Conservation (phyloP, 1,140 invertebrate species). For the Latrodectus geometricus region DNA sequence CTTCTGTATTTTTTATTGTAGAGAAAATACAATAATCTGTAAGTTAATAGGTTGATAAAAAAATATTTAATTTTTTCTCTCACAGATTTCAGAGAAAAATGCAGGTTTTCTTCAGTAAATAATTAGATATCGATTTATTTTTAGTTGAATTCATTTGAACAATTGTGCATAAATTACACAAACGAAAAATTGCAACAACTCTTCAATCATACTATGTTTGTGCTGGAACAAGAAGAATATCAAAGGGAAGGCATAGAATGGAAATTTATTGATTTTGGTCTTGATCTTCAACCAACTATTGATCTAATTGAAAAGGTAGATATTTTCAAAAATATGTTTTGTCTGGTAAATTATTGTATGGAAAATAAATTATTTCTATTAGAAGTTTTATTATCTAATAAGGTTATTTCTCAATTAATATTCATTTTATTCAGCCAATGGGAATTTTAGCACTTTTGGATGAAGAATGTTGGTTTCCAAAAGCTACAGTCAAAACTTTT, state of each 20-base stretch:
- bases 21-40: background rate
- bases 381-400: background rate
- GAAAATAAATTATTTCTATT: background rate
- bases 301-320: slow-evolving; percentile 95
- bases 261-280: slow-evolving; percentile 99
- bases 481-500: slow-evolving; percentile 98
- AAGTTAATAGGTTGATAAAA: background rate
- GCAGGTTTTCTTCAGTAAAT: too few species aligned
- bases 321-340: background rate
- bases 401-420: background rate
- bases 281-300: slow-evolving; percentile 99
- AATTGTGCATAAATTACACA: slow-evolving; percentile 99
- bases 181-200: slow-evolving; percentile 99
- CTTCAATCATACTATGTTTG: slow-evolving; percentile 99
- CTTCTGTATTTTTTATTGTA: too few species aligned
- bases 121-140: background rate
- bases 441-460: slow-evolving; percentile 98
- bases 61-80: background rate
- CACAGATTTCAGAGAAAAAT: too few species aligned
- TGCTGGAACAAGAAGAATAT: slow-evolving; percentile 99
- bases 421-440: slow-evolving; percentile 79
- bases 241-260: slow-evolving; percentile 99
- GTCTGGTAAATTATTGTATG: background rate
- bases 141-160: slow-evolving; percentile 94
- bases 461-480: slow-evolving; percentile 99